Base-by-base conservation (phyloP, 2,113 vertebrate species). In the Ardeotis arabs region DNA sequence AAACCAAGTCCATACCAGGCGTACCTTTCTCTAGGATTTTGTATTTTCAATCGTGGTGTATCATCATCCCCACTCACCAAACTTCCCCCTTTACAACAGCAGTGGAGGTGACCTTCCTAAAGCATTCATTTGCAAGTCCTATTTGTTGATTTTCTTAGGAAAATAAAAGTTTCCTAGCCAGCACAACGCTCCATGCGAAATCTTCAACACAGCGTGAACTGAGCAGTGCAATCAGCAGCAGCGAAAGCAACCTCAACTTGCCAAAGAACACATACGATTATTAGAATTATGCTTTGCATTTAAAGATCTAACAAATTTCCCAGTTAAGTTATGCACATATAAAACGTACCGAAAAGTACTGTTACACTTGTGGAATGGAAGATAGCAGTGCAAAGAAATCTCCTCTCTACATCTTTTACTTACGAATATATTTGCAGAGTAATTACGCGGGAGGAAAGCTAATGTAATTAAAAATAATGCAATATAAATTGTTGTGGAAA, bases 401-500 rank as follows among this genome's bases (percentile, higher is more conserved):
- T 29, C 44, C 55, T 83, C 67, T 29, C 44, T 52, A 7, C 59
- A 41, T 77, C 75, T 92, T 94, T 84, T 39, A 64, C 58, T 79
- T 60, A 24, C 49, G 74, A 95, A 91, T 70, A 70, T 35, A 89
- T 90, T 25, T 90, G 55, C 80, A 89, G 88, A 75, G 67, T 70
- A 84, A 93, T 91, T 91, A 79, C 0, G 2, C 82, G 84, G 81
- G 81, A 90, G 62, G 90, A 91, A 96, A 96, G 28, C 31, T 41
- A 93, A 95, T 52, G 52, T 62, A 96, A 97, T 95, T 94, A 90
- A 95, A 91, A 96, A 93, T 62, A 96, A 89, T 58, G 49, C 35
- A 78, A 83, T 52, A 83, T 28, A 63, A 95, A 92, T 58, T 11
- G 55, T 47, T 56, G 58, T 27, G 78, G 23, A 90, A 92, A 91